Percentiles rank a stretch among this genome's conserved stretches.
phyloP scores from a whole-genome alignment of 2,113 vertebrate species.

The Amphilophus citrinellus region DNA sequence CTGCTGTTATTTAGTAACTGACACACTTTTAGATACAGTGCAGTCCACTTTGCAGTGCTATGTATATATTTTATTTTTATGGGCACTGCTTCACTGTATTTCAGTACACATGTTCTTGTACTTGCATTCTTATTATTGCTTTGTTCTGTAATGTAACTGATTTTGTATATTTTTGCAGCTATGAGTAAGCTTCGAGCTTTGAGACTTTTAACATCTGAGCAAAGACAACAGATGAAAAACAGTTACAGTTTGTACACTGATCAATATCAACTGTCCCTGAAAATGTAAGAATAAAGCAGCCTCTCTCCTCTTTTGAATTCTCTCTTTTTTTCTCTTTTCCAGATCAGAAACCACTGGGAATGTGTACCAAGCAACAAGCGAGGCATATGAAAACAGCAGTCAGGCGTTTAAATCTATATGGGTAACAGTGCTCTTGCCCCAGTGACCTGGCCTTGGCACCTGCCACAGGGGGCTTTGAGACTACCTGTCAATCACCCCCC shows the following conservation, averaged over 20 bases:
- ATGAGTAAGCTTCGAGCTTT: neutral
- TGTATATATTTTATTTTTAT: neutral
- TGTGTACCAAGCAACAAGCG: constrained; percentile 21
- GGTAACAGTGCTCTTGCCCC: constrained; percentile 53
- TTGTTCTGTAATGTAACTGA: neutral
- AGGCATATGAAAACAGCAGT: constrained; percentile 56
- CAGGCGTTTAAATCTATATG: constrained; percentile 61
- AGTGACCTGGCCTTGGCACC: constrained; percentile 69
- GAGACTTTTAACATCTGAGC: constrained; percentile 4
- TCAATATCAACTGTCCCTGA: neutral
- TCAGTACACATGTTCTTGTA: neutral
- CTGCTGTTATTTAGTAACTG: too few species aligned
- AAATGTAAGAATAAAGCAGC: constrained; percentile 1
- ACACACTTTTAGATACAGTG: too few species aligned
- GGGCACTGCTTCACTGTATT: neutral
- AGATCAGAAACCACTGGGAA: constrained; percentile 30
- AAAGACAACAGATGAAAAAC: neutral
- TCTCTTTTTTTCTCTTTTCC: neutral
- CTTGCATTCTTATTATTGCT: neutral
- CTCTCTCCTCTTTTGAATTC: neutral
- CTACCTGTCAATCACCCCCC: constrained; percentile 68
- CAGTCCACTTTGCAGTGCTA: too few species aligned
- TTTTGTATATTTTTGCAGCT: neutral
- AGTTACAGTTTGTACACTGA: constrained; percentile 7
- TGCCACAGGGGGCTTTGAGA: constrained; percentile 53